A percentile compares a stretch with the other conserved stretches of the same genome.
These are phyloP conservation scores for Mugil cephalus DNA, from an alignment of 2,113 vertebrate genomes.

Conservation along the genomic window DNA sequence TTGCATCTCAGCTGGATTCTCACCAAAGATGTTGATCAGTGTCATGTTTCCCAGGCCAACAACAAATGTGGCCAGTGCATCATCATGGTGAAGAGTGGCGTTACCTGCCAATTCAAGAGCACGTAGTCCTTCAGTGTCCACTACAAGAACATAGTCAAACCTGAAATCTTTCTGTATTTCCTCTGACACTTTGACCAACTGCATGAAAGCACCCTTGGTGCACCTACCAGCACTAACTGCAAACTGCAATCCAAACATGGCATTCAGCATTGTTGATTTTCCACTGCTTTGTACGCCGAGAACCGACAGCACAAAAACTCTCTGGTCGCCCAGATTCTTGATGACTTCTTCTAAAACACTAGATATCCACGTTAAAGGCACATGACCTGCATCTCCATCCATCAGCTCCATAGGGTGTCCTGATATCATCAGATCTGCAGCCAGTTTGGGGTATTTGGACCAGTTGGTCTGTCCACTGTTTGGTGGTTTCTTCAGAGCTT, in stretches of 20 bases:
- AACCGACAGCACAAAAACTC: slow-evolving; percentile 85
- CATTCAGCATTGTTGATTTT: slow-evolving; percentile 84
- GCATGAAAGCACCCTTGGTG: slow-evolving; percentile 84
- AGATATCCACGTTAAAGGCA: slow-evolving; percentile 84
- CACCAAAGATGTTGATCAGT: slow-evolving; percentile 65
- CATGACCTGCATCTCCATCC: slow-evolving; percentile 86
- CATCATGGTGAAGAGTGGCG: background rate
- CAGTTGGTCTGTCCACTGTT: background rate
- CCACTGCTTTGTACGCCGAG: slow-evolving; percentile 84
- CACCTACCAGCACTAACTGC: slow-evolving; percentile 82
- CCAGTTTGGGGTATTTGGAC: slow-evolving; percentile 73
- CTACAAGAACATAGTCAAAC: slow-evolving; percentile 42
- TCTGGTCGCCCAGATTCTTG: slow-evolving; percentile 78
- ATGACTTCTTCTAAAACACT: slow-evolving; percentile 82
- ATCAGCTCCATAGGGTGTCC: slow-evolving; percentile 87
- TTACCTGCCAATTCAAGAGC: slow-evolving; percentile 47
- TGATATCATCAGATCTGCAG: slow-evolving; percentile 83
- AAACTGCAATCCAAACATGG: slow-evolving; percentile 82
- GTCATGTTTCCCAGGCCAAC: slow-evolving; percentile 65
- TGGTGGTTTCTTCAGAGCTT: slow-evolving; percentile 23
- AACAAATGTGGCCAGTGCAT: slow-evolving; percentile 63
- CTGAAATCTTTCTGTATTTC: slow-evolving; percentile 14
- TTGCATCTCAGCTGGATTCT: slow-evolving; percentile 67
- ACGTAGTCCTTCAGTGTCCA: slow-evolving; percentile 68
- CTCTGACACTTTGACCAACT: slow-evolving; percentile 57